phyloP scores from a whole-genome alignment of 1,140 invertebrate genomes.

The Zaprionus taronus region DNA sequence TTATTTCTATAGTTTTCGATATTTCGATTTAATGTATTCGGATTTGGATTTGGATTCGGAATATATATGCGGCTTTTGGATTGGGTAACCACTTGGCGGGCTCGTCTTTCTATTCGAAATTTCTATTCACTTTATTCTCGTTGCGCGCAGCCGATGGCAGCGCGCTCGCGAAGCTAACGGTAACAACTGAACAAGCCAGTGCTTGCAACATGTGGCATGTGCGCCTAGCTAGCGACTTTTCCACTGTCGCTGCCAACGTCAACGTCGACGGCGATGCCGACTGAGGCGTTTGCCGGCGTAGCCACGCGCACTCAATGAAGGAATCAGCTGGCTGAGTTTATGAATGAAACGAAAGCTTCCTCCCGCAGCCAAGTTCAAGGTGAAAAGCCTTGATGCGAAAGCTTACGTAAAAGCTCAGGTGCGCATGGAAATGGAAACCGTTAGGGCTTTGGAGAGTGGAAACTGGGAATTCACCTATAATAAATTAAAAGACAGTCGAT shows the following conservation, averaged over 20 bases:
- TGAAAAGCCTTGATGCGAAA: slow-evolving; percentile 46
- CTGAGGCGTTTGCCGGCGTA: neutral
- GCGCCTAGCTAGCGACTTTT: slow-evolving; percentile 16
- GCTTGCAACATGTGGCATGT: slow-evolving; percentile 77
- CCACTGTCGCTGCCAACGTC: neutral
- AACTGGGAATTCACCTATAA: neutral
- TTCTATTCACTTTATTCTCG: slow-evolving; percentile 14
- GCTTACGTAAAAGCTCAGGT: slow-evolving; percentile 27
- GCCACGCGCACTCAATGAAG: slow-evolving; percentile 49
- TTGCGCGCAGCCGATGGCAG: slow-evolving; percentile 46
- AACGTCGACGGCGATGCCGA: neutral
- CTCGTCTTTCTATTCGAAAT: slow-evolving; percentile 10
- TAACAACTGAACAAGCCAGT: slow-evolving; percentile 62
- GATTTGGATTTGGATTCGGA: neutral
- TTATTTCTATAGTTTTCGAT: neutral
- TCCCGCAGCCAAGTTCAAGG: slow-evolving; percentile 60
- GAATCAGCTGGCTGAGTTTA: slow-evolving; percentile 52
- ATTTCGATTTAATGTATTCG: neutral
- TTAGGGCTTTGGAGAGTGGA: slow-evolving; percentile 11
- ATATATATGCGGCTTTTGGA: neutral
- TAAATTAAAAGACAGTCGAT: neutral
- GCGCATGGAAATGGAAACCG: neutral
- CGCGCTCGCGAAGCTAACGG: slow-evolving; percentile 72
- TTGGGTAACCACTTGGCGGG: neutral
- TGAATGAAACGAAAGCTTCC: slow-evolving; percentile 63